These are phyloP conservation scores for Eupeodes corollae DNA, from an alignment of 1,140 invertebrate genomes.

Conservation along the genomic window DNA sequence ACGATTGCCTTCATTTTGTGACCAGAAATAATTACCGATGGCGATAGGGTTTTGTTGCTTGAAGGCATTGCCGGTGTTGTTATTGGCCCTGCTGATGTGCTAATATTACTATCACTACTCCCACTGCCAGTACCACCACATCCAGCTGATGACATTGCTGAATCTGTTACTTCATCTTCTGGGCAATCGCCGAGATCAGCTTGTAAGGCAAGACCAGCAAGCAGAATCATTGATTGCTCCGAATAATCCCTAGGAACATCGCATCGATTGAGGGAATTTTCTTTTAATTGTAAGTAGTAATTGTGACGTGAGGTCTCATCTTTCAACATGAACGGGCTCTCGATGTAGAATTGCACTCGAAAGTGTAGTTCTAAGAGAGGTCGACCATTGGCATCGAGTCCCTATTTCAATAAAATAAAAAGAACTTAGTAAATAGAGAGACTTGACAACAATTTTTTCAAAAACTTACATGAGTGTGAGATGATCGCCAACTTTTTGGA, in stretches of 20 bases:
- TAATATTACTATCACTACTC: not conserved
- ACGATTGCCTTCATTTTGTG: too few species aligned
- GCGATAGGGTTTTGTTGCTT: not conserved
- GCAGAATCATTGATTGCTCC: conserved; percentile 61
- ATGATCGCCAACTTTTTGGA: conserved; percentile 88
- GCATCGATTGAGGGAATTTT: conserved; percentile 63
- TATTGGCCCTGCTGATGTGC: not conserved
- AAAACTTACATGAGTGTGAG: conserved; percentile 75
- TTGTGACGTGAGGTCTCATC: conserved; percentile 82
- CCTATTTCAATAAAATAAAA: conserved; percentile 44
- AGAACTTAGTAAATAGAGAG: not conserved
- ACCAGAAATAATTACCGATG: not conserved
- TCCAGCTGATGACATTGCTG: not conserved
- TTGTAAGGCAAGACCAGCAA: conserved; percentile 80
- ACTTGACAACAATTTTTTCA: not conserved
- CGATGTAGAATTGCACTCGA: conserved; percentile 89
- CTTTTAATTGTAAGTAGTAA: conserved; percentile 86
- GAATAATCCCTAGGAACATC: conserved; percentile 52
- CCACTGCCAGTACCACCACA: not conserved
- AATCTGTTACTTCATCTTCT: conserved; percentile 23
- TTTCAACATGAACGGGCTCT: conserved; percentile 71
- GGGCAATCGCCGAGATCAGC: conserved; percentile 76
- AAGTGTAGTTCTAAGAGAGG: conserved; percentile 83
- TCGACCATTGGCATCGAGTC: conserved; percentile 77
- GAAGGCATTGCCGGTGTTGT: not conserved